These are phyloP conservation scores for Haliclystus octoradiatus DNA, from an alignment of 30 jellyfish, hydroid and myxozoan species.

Conservation along the genomic window DNA sequence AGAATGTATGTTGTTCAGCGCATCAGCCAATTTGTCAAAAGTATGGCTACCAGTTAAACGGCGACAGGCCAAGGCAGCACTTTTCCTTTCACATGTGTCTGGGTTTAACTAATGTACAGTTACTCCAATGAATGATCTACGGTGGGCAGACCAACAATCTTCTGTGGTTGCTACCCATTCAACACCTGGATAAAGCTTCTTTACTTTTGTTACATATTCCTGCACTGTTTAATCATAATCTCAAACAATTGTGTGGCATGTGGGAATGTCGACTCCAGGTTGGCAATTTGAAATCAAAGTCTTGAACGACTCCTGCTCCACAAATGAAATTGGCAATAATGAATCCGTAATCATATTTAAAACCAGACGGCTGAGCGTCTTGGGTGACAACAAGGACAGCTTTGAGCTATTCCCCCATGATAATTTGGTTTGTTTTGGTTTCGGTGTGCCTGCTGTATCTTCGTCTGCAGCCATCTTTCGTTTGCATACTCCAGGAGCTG, in stretches of 20 bases:
- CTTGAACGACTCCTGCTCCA: neutral
- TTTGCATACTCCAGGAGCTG: no score
- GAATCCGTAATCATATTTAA: neutral
- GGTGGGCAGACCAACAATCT: conserved; percentile 12
- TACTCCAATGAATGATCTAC: conserved; percentile 6
- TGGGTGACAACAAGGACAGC: neutral
- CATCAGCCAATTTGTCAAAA: conserved; percentile 5
- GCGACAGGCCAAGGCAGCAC: conserved; percentile 4
- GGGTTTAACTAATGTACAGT: conserved; percentile 4
- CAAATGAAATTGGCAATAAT: neutral
- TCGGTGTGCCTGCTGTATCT: no score
- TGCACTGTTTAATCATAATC: neutral
- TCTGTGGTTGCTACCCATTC: conserved; percentile 9
- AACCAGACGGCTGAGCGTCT: neutral
- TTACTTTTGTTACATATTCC: neutral
- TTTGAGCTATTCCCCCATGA: no score
- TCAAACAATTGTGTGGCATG: neutral
- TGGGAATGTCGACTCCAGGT: neutral
- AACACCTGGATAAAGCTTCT: neutral
- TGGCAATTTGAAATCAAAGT: neutral
- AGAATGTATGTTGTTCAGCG: conserved; percentile 1
- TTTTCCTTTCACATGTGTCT: neutral
- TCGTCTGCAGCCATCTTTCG: no score
- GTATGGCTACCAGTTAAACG: conserved; percentile 4
- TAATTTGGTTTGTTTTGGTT: no score